These are phyloP conservation scores for Himalopsyche japonica DNA, from an alignment of 2,888 invertebrate genomes.

Conservation along the genomic window DNA sequence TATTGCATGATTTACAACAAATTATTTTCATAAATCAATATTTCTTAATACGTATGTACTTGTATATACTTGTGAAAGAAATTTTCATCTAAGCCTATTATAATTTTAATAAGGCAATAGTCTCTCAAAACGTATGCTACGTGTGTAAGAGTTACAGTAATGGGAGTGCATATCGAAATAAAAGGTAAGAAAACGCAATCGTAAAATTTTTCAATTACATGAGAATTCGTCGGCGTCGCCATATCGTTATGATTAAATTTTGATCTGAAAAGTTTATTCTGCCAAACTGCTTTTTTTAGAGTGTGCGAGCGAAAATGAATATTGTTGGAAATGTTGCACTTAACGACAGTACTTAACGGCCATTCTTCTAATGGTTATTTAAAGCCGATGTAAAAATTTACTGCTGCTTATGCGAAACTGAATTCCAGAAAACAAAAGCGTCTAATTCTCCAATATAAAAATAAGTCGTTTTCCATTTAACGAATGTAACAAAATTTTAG, in stretches of 20 bases:
- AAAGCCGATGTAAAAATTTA: neutral
- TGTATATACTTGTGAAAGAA: too few relatives aligned
- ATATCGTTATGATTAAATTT: neutral
- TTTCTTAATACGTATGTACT: too few relatives aligned
- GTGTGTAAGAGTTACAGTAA: neutral
- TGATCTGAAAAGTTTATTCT: neutral
- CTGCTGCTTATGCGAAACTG: neutral
- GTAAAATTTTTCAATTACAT: neutral
- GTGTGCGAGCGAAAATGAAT: neutral
- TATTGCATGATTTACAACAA: too few relatives aligned
- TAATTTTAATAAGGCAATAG: too few relatives aligned
- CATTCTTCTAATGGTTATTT: neutral
- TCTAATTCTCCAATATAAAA: neutral
- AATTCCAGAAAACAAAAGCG: neutral
- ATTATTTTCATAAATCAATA: too few relatives aligned
- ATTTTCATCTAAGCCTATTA: too few relatives aligned
- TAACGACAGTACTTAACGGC: neutral
- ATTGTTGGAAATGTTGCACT: neutral
- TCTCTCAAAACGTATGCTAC: neutral
- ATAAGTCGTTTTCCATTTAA: too few relatives aligned
- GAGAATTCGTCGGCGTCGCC: neutral
- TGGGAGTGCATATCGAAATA: neutral
- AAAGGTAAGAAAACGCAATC: neutral
- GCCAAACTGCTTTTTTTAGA: neutral
- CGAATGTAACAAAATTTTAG: too few relatives aligned